Evolutionary conservation across 2,113 vertebrate genomes (phyloP).

Genomic region (Gorsachius goisagi): DNA sequence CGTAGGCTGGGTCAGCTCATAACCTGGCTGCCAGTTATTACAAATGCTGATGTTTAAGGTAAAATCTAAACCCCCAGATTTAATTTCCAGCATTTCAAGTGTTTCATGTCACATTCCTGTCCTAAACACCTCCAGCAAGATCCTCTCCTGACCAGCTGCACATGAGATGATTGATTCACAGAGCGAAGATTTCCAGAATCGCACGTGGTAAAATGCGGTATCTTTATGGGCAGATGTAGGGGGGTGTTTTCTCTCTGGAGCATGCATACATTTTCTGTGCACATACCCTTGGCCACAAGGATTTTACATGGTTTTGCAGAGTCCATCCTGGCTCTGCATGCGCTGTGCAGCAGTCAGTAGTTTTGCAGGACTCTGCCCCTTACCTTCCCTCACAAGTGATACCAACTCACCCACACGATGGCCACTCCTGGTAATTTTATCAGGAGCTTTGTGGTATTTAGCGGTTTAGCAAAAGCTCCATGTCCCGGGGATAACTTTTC

Average conservation of each 20-base stretch:
- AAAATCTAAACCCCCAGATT: not conserved
- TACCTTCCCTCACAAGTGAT: rapidly evolving
- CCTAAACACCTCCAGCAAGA: not conserved
- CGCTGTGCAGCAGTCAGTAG: not conserved
- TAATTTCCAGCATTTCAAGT: not conserved
- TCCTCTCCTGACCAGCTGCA: not conserved
- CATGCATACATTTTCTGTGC: not conserved
- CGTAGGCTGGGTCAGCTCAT: not conserved
- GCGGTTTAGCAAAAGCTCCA: not conserved
- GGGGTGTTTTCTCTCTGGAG: not conserved
- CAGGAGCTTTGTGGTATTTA: not conserved
- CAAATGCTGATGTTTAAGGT: not conserved
- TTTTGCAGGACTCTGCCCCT: not conserved
- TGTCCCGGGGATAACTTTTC: not conserved
- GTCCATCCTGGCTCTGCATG: not conserved
- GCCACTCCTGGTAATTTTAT: not conserved
- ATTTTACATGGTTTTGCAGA: not conserved
- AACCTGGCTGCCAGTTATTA: not conserved
- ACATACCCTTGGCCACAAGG: not conserved
- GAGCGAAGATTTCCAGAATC: not conserved
- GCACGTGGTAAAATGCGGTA: not conserved
- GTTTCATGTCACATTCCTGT: not conserved
- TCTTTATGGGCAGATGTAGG: not conserved
- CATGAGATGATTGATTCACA: not conserved
- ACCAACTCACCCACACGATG: not conserved